Evolutionary conservation across 2,113 vertebrate genomes (phyloP).

Genomic region (Lepidothrix coronata): DNA sequence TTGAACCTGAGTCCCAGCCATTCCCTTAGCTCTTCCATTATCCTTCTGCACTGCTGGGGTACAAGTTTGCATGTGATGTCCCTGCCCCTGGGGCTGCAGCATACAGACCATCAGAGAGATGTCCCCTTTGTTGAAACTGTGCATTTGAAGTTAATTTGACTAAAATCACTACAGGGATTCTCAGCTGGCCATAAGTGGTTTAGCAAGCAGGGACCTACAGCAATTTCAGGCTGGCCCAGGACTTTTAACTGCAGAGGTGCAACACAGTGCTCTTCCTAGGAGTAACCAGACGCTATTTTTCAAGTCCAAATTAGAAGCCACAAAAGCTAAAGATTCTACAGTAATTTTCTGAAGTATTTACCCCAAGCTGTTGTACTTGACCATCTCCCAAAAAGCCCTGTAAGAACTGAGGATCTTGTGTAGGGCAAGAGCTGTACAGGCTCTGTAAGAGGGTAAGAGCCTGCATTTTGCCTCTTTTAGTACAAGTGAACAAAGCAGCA

Average conservation of each 20-base stretch:
- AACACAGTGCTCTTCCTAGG: not conserved
- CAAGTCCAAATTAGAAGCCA: not conserved
- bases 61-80: accelerated
- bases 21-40: not conserved
- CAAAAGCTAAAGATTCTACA: not conserved
- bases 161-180: not conserved
- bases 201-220: not conserved
- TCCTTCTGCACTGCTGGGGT: accelerated
- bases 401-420: not conserved
- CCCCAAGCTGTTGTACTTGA: not conserved
- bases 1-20: not conserved
- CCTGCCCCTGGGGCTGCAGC: not conserved
- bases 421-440: not conserved
- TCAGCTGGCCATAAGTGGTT: not conserved
- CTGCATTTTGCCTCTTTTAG: not conserved
- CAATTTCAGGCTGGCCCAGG: not conserved
- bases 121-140: not conserved
- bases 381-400: not conserved
- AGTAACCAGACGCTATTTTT: not conserved
- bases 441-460: not conserved
- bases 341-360: not conserved
- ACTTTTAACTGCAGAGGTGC: not conserved
- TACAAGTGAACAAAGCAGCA: not conserved
- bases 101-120: not conserved
- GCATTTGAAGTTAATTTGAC: not conserved